Conservation (phyloP, 23 tunicate genomes). For the Aplidium turbinatum region DNA sequence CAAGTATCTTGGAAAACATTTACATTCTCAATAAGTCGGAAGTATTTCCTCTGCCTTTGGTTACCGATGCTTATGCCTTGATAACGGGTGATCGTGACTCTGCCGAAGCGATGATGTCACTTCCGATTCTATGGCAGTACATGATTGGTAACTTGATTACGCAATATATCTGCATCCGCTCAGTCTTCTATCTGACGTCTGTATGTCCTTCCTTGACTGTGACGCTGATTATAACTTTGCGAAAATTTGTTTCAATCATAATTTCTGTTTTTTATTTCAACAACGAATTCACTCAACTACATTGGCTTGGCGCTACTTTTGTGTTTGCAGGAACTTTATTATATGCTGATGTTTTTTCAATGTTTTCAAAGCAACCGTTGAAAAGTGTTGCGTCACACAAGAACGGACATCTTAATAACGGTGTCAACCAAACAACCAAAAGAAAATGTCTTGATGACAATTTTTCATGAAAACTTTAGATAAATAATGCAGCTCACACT, state of each 20-base stretch:
- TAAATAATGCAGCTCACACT: no score
- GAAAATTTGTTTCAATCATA: slow-evolving; percentile 82
- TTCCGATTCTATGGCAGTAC: slow-evolving; percentile 93
- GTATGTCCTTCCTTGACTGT: slow-evolving; percentile 85
- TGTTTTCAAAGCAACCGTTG: no score
- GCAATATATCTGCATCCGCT: slow-evolving; percentile 94
- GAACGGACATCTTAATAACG: no score
- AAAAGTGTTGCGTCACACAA: no score
- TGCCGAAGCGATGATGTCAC: slow-evolving; percentile 1
- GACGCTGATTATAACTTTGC: slow-evolving; percentile 79
- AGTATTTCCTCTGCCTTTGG: slow-evolving; percentile 28
- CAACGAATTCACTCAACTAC: slow-evolving; percentile 60
- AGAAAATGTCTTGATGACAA: no score
- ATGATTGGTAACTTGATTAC: slow-evolving; percentile 73
- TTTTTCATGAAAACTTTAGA: no score
- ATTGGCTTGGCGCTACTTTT: slow-evolving; percentile 73
- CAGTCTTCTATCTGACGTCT: slow-evolving; percentile 75
- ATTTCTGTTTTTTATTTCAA: slow-evolving; percentile 84
- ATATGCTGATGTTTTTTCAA: slow-evolving; percentile 71
- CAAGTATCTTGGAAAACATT: slow-evolving; percentile 63
- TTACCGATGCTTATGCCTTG: slow-evolving; percentile 4
- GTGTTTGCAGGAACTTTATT: slow-evolving; percentile 79
- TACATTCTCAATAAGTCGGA: slow-evolving; percentile 48
- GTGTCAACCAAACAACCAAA: no score
- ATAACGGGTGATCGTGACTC: background rate